phyloP scores from a whole-genome alignment of 2,888 invertebrate species.

The Lepeophtheirus nordmannii region DNA sequence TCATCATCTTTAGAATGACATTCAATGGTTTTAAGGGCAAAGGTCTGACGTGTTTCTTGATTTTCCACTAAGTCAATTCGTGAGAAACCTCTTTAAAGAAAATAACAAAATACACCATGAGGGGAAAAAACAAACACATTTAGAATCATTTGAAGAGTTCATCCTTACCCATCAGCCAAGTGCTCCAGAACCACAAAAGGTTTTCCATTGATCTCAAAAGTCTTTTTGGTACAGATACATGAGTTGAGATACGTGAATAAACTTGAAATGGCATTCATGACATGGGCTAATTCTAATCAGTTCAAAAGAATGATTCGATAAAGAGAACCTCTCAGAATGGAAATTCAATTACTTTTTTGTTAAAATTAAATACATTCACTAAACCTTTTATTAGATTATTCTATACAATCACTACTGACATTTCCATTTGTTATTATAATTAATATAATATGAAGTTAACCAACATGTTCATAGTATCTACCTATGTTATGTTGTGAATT shows the following conservation, averaged over 20 bases:
- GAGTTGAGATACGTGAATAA: not conserved
- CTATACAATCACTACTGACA: too few species aligned
- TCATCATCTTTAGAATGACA: conserved; percentile 65
- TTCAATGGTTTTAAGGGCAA: conserved; percentile 61
- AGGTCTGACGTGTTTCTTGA: conserved; percentile 45
- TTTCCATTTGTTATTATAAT: too few species aligned
- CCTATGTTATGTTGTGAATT: too few species aligned
- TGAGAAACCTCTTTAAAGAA: conserved; percentile 55
- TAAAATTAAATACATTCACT: too few species aligned
- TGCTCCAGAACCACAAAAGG: conserved; percentile 51
- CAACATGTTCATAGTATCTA: too few species aligned
- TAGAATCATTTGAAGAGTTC: conserved; percentile 19
- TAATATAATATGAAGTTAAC: too few species aligned
- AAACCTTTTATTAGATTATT: too few species aligned
- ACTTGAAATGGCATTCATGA: not conserved
- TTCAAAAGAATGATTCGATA: too few species aligned
- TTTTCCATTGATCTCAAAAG: conserved; percentile 50
- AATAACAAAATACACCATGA: conserved; percentile 25
- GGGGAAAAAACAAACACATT: not conserved
- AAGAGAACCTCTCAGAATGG: too few species aligned
- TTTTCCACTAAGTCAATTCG: conserved; percentile 60
- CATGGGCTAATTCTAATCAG: too few species aligned
- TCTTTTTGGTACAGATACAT: conserved; percentile 58
- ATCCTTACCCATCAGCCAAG: conserved; percentile 55
- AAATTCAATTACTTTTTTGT: too few species aligned